These are phyloP conservation scores for Psittacula derbiana DNA, from an alignment of 2,797 vertebrate genomes.

Conservation along the genomic window DNA sequence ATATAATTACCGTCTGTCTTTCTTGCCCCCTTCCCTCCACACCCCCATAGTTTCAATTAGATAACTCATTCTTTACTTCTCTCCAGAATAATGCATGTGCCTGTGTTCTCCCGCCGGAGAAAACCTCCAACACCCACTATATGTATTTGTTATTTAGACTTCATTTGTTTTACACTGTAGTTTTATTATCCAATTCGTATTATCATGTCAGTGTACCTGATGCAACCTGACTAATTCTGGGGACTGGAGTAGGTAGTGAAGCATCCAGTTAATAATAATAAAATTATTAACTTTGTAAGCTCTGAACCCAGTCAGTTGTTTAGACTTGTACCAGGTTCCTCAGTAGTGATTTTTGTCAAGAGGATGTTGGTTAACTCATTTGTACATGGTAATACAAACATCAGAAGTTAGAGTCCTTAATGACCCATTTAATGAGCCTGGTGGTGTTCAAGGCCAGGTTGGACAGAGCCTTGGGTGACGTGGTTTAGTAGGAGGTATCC, in stretches of 20 bases:
- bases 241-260: neutral
- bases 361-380: neutral
- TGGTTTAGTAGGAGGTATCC: no score
- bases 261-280: neutral
- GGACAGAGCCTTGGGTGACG: no score
- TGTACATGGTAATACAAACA: neutral
- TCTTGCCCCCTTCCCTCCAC: neutral
- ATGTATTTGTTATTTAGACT: neutral
- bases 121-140: neutral
- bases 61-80: neutral
- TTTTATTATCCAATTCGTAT: neutral
- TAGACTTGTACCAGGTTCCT: neutral
- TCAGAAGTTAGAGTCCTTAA: neutral
- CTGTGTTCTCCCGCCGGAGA: neutral
- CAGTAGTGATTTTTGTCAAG: neutral
- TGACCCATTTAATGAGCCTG: neutral
- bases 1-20: slow-evolving; percentile 34
- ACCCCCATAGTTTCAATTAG: slow-evolving; percentile 20
- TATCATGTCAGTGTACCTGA: neutral
- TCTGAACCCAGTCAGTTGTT: neutral
- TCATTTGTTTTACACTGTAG: neutral
- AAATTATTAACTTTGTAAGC: neutral
- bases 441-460: no score
- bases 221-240: neutral
- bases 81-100: neutral